Conservation (phyloP, 2,113 vertebrate genomes). For the Melanocharis versteri region DNA sequence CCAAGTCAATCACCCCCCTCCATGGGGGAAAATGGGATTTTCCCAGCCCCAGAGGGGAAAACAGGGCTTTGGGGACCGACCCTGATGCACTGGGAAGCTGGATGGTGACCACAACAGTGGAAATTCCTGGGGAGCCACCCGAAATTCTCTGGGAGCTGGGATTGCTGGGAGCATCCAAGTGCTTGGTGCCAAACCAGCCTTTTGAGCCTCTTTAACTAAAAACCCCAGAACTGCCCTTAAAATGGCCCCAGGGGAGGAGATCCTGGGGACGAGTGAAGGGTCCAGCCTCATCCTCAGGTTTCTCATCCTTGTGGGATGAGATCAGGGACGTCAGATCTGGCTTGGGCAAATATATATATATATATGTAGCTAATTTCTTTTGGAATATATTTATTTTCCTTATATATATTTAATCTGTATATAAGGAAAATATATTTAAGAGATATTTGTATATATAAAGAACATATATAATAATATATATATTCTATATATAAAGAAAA, state of each 20-base stretch:
- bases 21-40: background rate
- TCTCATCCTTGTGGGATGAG: background rate
- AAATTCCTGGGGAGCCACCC: background rate
- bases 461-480: background rate
- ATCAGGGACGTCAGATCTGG: rapidly evolving
- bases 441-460: background rate
- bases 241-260: background rate
- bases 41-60: background rate
- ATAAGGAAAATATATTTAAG: background rate
- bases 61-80: background rate
- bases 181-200: background rate
- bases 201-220: background rate
- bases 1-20: rapidly evolving
- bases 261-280: background rate
- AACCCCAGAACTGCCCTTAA: background rate
- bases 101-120: background rate
- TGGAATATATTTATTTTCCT: background rate
- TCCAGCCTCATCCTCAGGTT: background rate
- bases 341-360: background rate
- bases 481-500: background rate
- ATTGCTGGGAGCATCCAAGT: background rate
- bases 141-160: background rate
- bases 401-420: background rate
- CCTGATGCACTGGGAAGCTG: rapidly evolving
- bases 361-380: background rate